Base-by-base conservation (phyloP, 1,140 invertebrate genomes). In the Rhizoglyphus robini region DNA sequence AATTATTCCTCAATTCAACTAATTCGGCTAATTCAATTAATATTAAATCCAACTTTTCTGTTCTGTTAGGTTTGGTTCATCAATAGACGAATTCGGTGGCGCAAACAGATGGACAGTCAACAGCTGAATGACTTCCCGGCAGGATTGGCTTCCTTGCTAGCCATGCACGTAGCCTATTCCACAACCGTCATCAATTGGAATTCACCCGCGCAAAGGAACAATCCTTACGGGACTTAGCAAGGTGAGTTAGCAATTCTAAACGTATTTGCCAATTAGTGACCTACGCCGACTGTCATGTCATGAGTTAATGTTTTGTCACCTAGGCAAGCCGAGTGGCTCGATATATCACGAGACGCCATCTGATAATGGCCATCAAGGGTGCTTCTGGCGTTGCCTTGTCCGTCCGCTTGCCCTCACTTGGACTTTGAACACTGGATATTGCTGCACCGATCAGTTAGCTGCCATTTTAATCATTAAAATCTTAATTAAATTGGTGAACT, bases 51-150 rank as follows among this genome's bases (percentile, higher is more conserved):
- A 15, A 25, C 18, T n/a, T 46, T 60, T 18, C 29, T 60, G 32
- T 60, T 8, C 5, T 25, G 57, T 18, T 78, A 90, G 83, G 89
- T 92, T 4, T 92, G 88, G 89, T 92, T 92, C 73, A 90, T 87
- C 68, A 93, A 93, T 76, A 78, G 89, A 69, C 81, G 90, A 71
- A 88, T 89, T 0, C 79, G 88, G 13, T 76, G 89, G 11, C 79
- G 88, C 11, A 92, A 91, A 71, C 88, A 91, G 74, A 69, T 59
- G 25, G 89, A 87, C 73, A 87, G 86, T 5, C 87, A 89, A 75
- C 87, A 88, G 74, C 73, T 88, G 68, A 86, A 86, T 70, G 84
- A 85, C 20, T 88, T 88, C 74, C 46, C 34, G 20, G 64, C 64
- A 15, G 63, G 46, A 57, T 64, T 65, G 59, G 64, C 49, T 27